Base-by-base conservation (phyloP, 1,140 invertebrate species). In the Drosophila trapezifrons region DNA sequence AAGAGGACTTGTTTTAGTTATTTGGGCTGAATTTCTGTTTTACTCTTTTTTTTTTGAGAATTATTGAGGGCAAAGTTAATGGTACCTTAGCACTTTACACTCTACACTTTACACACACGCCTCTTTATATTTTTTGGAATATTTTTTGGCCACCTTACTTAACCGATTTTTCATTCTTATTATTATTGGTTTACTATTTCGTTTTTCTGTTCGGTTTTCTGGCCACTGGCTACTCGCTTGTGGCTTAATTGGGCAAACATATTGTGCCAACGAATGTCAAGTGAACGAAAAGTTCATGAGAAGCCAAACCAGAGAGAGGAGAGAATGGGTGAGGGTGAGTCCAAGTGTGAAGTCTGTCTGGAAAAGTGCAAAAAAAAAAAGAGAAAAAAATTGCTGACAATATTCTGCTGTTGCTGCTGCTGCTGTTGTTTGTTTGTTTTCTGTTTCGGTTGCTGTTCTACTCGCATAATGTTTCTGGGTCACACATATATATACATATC, bases 401-500 rank as follows among this genome's bases (percentile, higher is more conserved):
- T 87, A 78, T 84, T 76, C 64, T 73, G 43, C 56, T 71, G 54
- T 43, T 65, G 32, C 46, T 64, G 32, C 32, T 64, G 27, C 47
- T 63, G 20, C 29, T 52, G n/a, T 56, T 29, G 57, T 79, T 54
- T 59, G 74, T 52, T 76, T 76, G 51, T 62, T 76, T 76, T 58
- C 45, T 69, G 54, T 72, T 49, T 75, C 65, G 70, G 45, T 62
- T 76, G 46, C 45, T 69, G 54, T 72, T 49, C 69, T 55, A 80
- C 62, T 84, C 77, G 80, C 81, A 75, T 85, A 74, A 80, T 85
- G 62, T 87, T 89, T 89, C 84, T 89, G 84, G 84, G 84, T 89
- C 84, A 89, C 59, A 80, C 47, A 66, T 72, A 78, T 59, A 62
- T 15, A 38, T 43, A 42, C 45, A 47, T 32, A 56, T 37, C 38